Evolutionary conservation across 64 coral and sea anemone species (phyloP), one percentile per base, ranked within the genome.

Genomic region (Dendrophyllia cribrosa): DNA sequence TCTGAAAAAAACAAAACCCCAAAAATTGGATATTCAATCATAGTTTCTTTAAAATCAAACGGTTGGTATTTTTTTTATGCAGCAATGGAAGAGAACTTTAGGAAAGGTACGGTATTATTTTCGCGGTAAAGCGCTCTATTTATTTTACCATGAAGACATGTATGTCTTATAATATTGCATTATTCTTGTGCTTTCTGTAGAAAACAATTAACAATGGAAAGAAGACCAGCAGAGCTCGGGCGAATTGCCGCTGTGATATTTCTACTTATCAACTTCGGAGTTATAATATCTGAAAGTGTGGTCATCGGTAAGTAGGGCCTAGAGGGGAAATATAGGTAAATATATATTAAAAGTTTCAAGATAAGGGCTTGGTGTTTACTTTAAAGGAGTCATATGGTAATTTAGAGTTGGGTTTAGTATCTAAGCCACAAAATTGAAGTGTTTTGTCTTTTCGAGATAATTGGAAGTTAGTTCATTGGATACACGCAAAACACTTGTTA

Each of bases 251-350:
- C 80, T 51, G 80, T 84, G 17, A 51, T 67, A 84, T 68, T 84
- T 84, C 49, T 84, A n/a, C 60, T 84, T 67, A 84, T 84, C 10
- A 84, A 84, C 80, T 84, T 84, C 19, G 80, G 80, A 46, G 80
- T 84, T 43, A 67, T 67, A 22, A 67, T 84, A 84, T 84, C 80
- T 4, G 80, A 84, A 67, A 84, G 80, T 50, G 19, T 67, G 43
- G 80, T 84, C 47, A 84, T 84, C 19, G 80, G 80, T 84, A 84
- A 84, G 61, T 67, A 61, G 1, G 23, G 9, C 2, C 7, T 9
- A 1, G 12, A 9, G 7, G 23, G 26, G 13, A 3, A 49, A 69
- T 11, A 69, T 22, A 24, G 22, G 7, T 8, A 19, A n/a, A 9
- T 56, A 56, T 56, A 56, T 17, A 51, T 75, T 44, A 50, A 4